Conservation (phyloP, 2,797 vertebrate genomes). For the Tympanoctomys barrerae region DNA sequence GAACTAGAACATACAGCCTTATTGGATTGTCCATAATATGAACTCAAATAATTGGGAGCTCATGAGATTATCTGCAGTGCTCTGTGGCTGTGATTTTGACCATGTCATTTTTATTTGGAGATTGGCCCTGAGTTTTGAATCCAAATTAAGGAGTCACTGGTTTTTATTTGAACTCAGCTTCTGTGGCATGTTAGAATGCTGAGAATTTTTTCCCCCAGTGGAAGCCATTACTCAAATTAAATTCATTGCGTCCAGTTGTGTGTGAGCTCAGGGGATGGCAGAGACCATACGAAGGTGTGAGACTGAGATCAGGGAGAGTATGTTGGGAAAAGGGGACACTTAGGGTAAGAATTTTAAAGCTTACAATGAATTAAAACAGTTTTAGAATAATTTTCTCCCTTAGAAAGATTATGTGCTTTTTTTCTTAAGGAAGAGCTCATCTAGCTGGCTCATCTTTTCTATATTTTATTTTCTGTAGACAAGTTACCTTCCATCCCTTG, state of each 20-base stretch:
- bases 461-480: constrained; percentile 21
- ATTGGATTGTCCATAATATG: constrained; percentile 80
- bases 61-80: constrained; percentile 77
- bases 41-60: constrained; percentile 79
- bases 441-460: background rate
- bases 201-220: background rate
- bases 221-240: constrained; percentile 75
- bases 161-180: constrained; percentile 74
- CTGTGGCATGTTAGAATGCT: constrained; percentile 45
- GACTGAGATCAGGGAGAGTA: background rate
- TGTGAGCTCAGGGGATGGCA: background rate
- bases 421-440: background rate
- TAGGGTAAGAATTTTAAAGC: background rate
- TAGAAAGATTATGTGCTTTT: constrained; percentile 6
- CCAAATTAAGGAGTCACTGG: constrained; percentile 80
- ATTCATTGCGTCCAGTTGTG: constrained; percentile 41
- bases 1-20: constrained; percentile 79
- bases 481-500: constrained; percentile 19
- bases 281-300: background rate
- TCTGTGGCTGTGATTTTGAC: constrained; percentile 52
- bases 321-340: constrained; percentile 36
- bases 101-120: constrained; percentile 79
- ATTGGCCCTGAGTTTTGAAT: constrained; percentile 71
- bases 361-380: background rate
- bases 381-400: constrained; percentile 37